phyloP scores from a whole-genome alignment of 2,113 vertebrate species.

The Abramis brama region DNA sequence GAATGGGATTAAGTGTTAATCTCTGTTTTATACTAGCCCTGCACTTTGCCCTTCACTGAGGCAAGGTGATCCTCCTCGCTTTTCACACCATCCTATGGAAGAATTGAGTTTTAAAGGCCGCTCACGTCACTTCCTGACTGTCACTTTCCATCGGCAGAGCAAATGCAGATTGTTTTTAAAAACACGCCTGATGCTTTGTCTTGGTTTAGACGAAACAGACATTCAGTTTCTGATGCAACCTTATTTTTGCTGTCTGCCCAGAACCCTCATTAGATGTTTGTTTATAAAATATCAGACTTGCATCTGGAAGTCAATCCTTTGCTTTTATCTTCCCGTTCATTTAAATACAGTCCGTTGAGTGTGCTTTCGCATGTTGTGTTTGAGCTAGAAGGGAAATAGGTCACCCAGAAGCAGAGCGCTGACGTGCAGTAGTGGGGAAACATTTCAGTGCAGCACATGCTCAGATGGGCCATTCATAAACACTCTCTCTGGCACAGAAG shows the following conservation, averaged over 20 bases:
- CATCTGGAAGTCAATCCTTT: neutral
- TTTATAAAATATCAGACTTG: neutral
- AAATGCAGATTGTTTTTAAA: neutral
- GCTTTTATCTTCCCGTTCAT: neutral
- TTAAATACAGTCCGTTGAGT: conserved; percentile 31
- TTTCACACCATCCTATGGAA: neutral
- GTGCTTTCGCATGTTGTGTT: conserved; percentile 31
- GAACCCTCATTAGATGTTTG: neutral
- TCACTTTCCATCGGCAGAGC: neutral
- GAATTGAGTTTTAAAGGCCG: neutral
- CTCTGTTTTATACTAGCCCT: neutral
- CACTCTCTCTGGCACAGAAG: conserved; percentile 24
- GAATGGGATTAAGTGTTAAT: conserved; percentile 19
- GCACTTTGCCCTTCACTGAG: neutral
- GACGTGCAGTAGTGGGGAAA: conserved; percentile 42
- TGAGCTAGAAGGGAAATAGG: conserved; percentile 47
- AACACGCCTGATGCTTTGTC: neutral
- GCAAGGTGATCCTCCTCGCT: neutral
- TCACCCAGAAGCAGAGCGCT: conserved; percentile 49
- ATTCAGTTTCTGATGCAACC: neutral
- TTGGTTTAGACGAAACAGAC: neutral
- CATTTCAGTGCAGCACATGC: conserved; percentile 28
- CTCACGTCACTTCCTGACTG: neutral
- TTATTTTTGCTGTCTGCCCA: neutral
- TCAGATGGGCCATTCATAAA: conserved; percentile 33